A percentile compares a stretch with the other conserved stretches of the same genome.
Conservation (phyloP, 2,888 invertebrate species). For the Noctua comes region DNA sequence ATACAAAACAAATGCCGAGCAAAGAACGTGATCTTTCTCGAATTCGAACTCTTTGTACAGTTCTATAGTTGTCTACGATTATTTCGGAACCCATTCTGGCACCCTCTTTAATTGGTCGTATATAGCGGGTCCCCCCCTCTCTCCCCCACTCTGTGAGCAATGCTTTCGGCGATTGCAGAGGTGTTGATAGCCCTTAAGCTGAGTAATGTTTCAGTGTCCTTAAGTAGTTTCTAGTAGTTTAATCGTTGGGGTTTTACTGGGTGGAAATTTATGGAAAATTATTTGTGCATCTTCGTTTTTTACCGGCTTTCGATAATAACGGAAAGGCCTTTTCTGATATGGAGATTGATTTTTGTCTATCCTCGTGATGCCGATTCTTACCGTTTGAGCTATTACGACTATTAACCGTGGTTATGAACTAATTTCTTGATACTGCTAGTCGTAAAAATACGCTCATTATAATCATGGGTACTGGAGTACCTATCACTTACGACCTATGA, state of each 20-base stretch:
- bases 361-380: neutral
- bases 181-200: slow-evolving; percentile 52
- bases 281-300: neutral
- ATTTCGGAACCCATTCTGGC: slow-evolving; percentile 47
- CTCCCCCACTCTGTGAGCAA: slow-evolving; percentile 30
- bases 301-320: neutral
- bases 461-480: neutral
- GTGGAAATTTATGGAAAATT: neutral
- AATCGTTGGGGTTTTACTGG: neutral
- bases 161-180: slow-evolving; percentile 35
- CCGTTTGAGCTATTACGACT: neutral
- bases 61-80: slow-evolving; percentile 29
- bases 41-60: slow-evolving; percentile 13
- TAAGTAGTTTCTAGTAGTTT: slow-evolving; percentile 44
- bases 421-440: neutral
- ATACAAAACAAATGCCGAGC: slow-evolving; percentile 9
- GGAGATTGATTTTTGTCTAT: neutral
- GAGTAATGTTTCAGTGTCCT: slow-evolving; percentile 42
- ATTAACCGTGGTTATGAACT: neutral
- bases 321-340: neutral
- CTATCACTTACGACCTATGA: neutral
- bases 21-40: slow-evolving; percentile 20
- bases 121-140: slow-evolving; percentile 22
- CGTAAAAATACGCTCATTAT: neutral
- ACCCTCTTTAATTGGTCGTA: slow-evolving; percentile 57